Evolutionary conservation across 2,888 invertebrate genomes (phyloP).

Genomic region (Lasiommata megera): DNA sequence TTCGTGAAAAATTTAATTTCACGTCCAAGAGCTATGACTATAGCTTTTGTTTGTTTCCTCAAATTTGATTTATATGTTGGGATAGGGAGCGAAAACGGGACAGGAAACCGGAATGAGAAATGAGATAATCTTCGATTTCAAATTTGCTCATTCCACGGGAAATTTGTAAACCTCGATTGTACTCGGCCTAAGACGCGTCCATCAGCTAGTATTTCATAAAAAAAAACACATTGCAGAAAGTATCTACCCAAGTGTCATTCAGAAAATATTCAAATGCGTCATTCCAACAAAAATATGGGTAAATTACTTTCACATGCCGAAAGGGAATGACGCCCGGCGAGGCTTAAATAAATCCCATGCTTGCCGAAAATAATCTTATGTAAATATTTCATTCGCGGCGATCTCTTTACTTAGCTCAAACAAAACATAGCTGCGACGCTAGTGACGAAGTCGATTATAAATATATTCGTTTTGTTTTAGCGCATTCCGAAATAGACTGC

Average conservation of each 20-base stretch:
- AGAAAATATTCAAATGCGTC: conserved; percentile 68
- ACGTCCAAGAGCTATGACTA: no score
- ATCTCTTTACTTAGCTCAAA: conserved; percentile 66
- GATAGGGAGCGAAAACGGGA: no score
- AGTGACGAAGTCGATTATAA: conserved; percentile 72
- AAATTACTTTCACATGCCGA: conserved; percentile 69
- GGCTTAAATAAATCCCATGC: conserved; percentile 61
- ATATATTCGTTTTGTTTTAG: conserved; percentile 60
- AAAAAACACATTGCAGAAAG: conserved; percentile 39
- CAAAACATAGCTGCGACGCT: conserved; percentile 62
- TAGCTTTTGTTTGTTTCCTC: not conserved
- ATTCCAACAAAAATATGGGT: conserved; percentile 59
- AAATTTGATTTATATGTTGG: no score
- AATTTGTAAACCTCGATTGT: no score
- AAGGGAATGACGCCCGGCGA: conserved; percentile 60
- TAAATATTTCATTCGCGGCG: conserved; percentile 64
- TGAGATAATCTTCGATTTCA: no score
- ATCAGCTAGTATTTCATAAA: no score
- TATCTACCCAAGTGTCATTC: conserved; percentile 38
- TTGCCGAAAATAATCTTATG: conserved; percentile 65
- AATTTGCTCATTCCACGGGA: no score
- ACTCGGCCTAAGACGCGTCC: no score
- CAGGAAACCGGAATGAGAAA: no score
- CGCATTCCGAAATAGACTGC: conserved; percentile 55
- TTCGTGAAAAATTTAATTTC: no score